Base-by-base conservation (phyloP, 2,888 invertebrate species). In the Cybosia mesomella region DNA sequence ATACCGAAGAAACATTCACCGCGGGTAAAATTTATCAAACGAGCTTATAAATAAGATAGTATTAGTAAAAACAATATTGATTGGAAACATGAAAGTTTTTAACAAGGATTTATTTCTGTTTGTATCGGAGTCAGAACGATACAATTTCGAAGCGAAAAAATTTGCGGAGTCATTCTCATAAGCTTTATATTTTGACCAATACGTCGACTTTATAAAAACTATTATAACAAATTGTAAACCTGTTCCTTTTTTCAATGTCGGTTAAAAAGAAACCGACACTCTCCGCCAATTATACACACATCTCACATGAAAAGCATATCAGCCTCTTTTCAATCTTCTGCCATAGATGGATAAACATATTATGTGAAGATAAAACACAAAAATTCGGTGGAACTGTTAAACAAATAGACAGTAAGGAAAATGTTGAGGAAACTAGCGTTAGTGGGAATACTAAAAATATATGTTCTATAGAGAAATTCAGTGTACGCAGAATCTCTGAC, bases 401-500 rank as follows among this genome's bases (percentile, higher is more conserved):
- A 79, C 73, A 55, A 49, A 49, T 49, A 58, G 49, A 65, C n/a
- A n/a, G 65, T 62, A 63, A 74, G 75, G 77, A 75, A 79, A 74
- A 80, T 15, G 65, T 54, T 11, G 64, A 74, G 74, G 64, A 74
- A 77, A 80, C 68, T 22, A 36, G 58, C 39, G 9, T 34, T 77
- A 66, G 65, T 60, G 68, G 77, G 80, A 80, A 71, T 53, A 73
- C 82, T 79, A 77, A 77, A 81, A 82, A 80, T 82, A 80, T 77
- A 68, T 67, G 67, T 49, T 71, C 58, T 69, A 70, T 79, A 58
- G 66, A 65, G 61, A 69, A 68, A 67, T 68, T 73, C 63, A 71
- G 62, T 59, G n/a, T 77, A 79, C 80, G 73, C 36, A 65, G 72
- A 80, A 79, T 67, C 15, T 62, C 67, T 66, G 66, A 68, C 63